Conservation (phyloP, 53 echinoderm and acorn worm species). For the Pentamera pediparva region DNA sequence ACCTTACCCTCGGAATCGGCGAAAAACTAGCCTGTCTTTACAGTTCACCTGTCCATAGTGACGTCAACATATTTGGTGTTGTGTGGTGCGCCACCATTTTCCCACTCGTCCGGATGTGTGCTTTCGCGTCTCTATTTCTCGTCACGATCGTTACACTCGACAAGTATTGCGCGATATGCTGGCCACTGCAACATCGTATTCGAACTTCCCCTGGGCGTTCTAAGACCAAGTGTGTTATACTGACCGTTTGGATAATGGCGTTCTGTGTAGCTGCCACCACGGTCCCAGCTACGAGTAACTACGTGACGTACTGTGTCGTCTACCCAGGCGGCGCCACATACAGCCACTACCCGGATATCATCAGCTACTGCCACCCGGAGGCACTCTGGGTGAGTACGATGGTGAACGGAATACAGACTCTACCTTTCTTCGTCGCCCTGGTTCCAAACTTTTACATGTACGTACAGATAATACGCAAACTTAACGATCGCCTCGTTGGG, state of each 20-base stretch:
- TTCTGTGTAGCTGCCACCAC: constrained; percentile 17
- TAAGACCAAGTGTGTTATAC: constrained; percentile 13
- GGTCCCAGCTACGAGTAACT: constrained; percentile 3
- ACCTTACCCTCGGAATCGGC: constrained; percentile 17
- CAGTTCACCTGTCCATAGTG: constrained; percentile 7
- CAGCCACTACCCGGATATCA: background rate
- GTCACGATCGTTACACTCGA: constrained; percentile 29
- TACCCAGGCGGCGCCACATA: background rate
- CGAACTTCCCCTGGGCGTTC: constrained; percentile 3
- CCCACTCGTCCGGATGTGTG: constrained; percentile 8
- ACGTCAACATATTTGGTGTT: constrained; percentile 15
- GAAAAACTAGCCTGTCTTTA: constrained; percentile 29
- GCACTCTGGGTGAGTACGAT: background rate
- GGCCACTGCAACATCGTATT: constrained; percentile 15
- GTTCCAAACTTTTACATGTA: constrained; percentile 28
- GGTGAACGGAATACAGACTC: constrained; percentile 16
- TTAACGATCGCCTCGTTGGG: constrained; percentile 6
- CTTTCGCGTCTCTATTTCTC: constrained; percentile 32
- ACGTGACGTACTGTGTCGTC: background rate
- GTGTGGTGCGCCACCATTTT: constrained; percentile 12
- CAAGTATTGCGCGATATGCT: constrained; percentile 33
- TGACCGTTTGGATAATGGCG: constrained; percentile 5
- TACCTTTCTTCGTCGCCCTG: constrained; percentile 29
- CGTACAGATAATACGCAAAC: constrained; percentile 7
- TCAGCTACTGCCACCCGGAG: background rate